These are phyloP conservation scores for Plutella xylostella DNA, from an alignment of 2,888 invertebrate genomes.

Conservation along the genomic window DNA sequence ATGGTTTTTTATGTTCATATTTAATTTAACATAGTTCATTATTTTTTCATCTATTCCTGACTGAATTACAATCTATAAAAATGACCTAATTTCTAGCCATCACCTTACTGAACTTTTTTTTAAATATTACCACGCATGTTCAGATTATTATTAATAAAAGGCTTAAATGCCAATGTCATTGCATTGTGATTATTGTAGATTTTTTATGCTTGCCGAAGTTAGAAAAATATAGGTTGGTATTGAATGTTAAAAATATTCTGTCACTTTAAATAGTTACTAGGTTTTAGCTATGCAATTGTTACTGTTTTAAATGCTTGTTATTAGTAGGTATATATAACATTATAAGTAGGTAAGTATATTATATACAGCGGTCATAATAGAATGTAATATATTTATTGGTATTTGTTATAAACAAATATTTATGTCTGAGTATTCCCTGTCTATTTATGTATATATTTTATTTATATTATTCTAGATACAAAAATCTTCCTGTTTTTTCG, in stretches of 20 bases:
- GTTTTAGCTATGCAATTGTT: neutral
- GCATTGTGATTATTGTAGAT: conserved; percentile 1
- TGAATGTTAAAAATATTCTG: neutral
- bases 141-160: neutral
- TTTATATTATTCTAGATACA: too few relatives aligned
- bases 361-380: too few relatives aligned
- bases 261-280: neutral
- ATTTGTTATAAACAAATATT: too few relatives aligned
- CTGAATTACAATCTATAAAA: too few relatives aligned
- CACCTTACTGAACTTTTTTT: conserved; percentile 3
- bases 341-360: conserved; percentile 2
- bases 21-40: too few relatives aligned
- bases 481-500: neutral
- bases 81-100: too few relatives aligned
- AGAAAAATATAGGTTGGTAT: neutral
- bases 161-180: neutral
- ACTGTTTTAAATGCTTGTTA: neutral
- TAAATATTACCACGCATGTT: conserved; percentile 6
- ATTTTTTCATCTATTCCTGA: too few relatives aligned
- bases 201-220: too few relatives aligned
- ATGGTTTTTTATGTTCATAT: too few relatives aligned
- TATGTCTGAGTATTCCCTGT: too few relatives aligned
- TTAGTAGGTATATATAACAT: conserved; percentile 1
- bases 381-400: too few relatives aligned
- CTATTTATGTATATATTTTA: too few relatives aligned